Base-by-base conservation (phyloP, 64 coral and sea anemone genomes). In the Montipora cactus region DNA sequence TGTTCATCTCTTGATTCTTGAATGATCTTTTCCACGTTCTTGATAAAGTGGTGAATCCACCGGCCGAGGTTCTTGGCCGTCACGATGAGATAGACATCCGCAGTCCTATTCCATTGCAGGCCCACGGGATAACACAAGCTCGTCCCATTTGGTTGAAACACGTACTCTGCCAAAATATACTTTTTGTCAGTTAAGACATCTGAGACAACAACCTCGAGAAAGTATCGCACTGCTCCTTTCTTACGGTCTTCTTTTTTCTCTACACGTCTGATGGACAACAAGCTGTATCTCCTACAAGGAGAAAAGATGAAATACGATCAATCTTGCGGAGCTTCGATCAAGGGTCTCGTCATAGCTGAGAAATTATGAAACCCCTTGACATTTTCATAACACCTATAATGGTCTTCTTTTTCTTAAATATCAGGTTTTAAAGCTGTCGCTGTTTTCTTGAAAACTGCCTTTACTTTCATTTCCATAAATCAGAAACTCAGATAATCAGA, bases 31-130 rank as follows among this genome's bases (percentile, higher is more conserved):
- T 70, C 93, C 53, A 98, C 78, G 75, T 57, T 57, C 53, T 57
- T 57, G 6, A 57, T 57, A 57, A 57, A 57, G 1, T 57, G 6
- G 53, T 57, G 93, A 73, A 98, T 69, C 96, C 96, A 98, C 19
- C 66, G 77, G n/a, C 94, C 96, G 18, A 93, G 90, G 83, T 90
- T 88, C 79, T 95, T 95, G 48, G 89, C 81, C 3, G 96, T 98
- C 2, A 98, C 58, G 19, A 98, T 92, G 61, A 98, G 93, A 15
- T 95, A 93, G 44, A 98, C 89, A 76, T 86, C 89, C 15, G 73
- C 94, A 81, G 83, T 83, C 37, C 87, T 74, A 47, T 91, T 79
- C 96, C 96, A 98, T 66, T 79, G 91, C 50, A 91, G 80, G n/a
- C 49, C 67, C 50, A 52, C 81, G 10, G 91, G 76, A 47, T 86